A percentile compares a stretch with the other conserved stretches of the same genome.
phyloP scores from a whole-genome alignment of 2,797 vertebrate genomes.

The Galagoides demidoff region DNA sequence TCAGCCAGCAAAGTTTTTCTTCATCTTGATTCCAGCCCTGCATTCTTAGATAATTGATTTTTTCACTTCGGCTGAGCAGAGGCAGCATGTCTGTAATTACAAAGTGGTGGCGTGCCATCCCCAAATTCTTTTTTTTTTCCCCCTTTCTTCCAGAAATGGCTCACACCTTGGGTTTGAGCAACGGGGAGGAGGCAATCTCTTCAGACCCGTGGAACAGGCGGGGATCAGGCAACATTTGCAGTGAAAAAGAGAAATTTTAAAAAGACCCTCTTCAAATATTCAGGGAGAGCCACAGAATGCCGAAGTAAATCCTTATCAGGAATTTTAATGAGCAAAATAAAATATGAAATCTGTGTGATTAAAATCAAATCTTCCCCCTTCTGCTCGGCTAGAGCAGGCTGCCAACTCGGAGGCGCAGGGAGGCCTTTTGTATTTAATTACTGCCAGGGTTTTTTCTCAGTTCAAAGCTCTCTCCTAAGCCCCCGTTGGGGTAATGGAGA shows the following conservation, averaged over 20 bases:
- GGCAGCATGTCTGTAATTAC: neutral
- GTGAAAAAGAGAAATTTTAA: neutral
- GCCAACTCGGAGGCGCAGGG: conserved; percentile 85
- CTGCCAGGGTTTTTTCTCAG: conserved; percentile 79
- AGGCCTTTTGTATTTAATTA: conserved; percentile 87
- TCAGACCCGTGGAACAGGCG: neutral
- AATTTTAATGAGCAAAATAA: conserved; percentile 91
- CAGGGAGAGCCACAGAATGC: conserved; percentile 86
- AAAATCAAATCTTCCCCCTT: conserved; percentile 89
- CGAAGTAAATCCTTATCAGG: conserved; percentile 89
- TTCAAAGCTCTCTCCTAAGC: conserved; percentile 70
- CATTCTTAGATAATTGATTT: conserved; percentile 74
- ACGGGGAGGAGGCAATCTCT: conserved; percentile 30
- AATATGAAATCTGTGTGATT: conserved; percentile 89
- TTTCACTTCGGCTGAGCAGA: conserved; percentile 64
- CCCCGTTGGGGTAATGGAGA: conserved; percentile 76
- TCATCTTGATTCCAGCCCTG: conserved; percentile 70
- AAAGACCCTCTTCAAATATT: conserved; percentile 72
- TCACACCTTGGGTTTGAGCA: conserved; percentile 65
- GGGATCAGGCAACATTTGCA: neutral
- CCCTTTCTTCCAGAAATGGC: conserved; percentile 31
- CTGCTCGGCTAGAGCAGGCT: conserved; percentile 84
- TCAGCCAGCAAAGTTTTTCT: conserved; percentile 65
- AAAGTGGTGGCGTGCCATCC: neutral
- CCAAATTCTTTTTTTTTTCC: neutral